Percentiles rank a stretch among this genome's conserved stretches.
Conservation (phyloP, 2,113 vertebrate species). For the Otolemur garnettii region DNA sequence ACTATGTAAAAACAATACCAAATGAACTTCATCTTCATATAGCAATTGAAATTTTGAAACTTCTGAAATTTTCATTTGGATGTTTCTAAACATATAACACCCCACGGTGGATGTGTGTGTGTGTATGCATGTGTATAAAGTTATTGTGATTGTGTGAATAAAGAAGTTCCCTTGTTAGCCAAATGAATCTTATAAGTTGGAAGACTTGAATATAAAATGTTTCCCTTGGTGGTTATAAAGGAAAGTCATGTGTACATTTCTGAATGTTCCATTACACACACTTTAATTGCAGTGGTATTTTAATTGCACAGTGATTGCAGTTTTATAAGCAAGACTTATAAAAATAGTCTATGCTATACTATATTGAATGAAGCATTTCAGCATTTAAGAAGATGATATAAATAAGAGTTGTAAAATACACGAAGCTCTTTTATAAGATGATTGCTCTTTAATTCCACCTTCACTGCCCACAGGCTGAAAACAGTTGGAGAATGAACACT, state of each 20-base stretch:
- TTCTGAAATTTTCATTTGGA: conserved; percentile 61
- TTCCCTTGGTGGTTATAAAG: conserved; percentile 78
- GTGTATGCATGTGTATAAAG: background rate
- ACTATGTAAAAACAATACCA: conserved; percentile 20
- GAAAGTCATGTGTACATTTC: conserved; percentile 80
- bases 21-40: conserved; percentile 52
- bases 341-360: conserved; percentile 74
- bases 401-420: conserved; percentile 78
- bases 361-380: conserved; percentile 79
- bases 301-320: conserved; percentile 78
- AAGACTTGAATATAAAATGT: conserved; percentile 74
- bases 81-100: conserved; percentile 39
- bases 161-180: conserved; percentile 80
- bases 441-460: conserved; percentile 79
- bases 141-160: conserved; percentile 75
- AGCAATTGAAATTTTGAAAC: conserved; percentile 55
- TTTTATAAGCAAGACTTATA: conserved; percentile 78
- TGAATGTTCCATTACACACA: conserved; percentile 79
- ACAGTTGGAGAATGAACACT: conserved; percentile 67
- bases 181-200: conserved; percentile 77
- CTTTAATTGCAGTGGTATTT: conserved; percentile 83
- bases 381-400: conserved; percentile 80
- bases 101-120: background rate
- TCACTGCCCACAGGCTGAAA: conserved; percentile 74
- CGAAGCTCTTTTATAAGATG: conserved; percentile 75